phyloP scores from a whole-genome alignment of 2,888 invertebrate species.

The Apodemia zela region DNA sequence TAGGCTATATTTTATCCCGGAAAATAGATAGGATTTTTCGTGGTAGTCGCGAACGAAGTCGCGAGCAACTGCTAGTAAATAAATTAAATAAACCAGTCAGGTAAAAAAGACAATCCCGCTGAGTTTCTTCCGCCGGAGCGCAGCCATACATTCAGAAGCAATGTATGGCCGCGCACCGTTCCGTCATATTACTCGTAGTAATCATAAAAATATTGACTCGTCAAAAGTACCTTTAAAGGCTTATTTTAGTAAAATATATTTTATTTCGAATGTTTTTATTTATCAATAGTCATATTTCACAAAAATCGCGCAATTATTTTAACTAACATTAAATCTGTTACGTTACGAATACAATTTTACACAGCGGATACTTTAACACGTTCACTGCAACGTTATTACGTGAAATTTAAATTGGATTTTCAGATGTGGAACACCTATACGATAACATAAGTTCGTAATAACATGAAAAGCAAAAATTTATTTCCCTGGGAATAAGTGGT shows the following conservation, averaged over 20 bases:
- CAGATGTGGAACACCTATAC: slow-evolving; percentile 17
- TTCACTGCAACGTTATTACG: slow-evolving; percentile 13
- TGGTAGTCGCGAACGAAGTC: too few relatives aligned
- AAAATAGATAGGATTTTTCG: too few relatives aligned
- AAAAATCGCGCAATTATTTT: not conserved
- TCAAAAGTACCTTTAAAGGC: not conserved
- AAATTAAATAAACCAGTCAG: too few relatives aligned
- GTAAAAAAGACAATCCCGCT: too few relatives aligned
- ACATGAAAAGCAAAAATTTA: slow-evolving; percentile 26
- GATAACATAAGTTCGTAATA: slow-evolving; percentile 22
- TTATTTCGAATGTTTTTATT: not conserved
- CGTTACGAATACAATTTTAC: slow-evolving; percentile 1
- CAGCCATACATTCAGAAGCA: too few relatives aligned
- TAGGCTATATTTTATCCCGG: too few relatives aligned
- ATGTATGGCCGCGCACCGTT: too few relatives aligned
- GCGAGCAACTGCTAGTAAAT: too few relatives aligned
- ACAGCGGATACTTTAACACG: slow-evolving; percentile 7
- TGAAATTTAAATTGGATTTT: slow-evolving; percentile 23
- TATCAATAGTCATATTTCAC: not conserved
- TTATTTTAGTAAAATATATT: not conserved
- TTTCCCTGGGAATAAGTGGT: slow-evolving; percentile 32
- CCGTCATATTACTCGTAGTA: too few relatives aligned
- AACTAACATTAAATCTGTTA: not conserved
- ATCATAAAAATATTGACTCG: too few relatives aligned
- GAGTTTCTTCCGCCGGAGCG: too few relatives aligned